These are phyloP conservation scores for Petrocephalus schoutedeni DNA, from an alignment of 2,797 vertebrate species.

Conservation along the genomic window DNA sequence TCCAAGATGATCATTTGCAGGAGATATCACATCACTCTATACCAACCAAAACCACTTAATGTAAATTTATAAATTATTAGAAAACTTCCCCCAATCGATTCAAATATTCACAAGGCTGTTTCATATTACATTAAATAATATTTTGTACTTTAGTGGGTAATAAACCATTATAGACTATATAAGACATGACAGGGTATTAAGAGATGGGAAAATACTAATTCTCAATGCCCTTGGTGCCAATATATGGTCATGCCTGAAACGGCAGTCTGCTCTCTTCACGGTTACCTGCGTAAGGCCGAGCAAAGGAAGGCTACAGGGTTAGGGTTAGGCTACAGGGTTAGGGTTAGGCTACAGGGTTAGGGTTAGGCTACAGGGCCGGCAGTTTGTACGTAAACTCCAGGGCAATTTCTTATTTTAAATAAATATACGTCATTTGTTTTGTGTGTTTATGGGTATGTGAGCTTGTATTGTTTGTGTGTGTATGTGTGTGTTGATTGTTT, in stretches of 20 bases:
- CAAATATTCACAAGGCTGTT: neutral
- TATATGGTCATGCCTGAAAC: neutral
- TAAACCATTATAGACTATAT: neutral
- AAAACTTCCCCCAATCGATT: neutral
- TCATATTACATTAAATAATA: neutral
- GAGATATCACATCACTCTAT: neutral
- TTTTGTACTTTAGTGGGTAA: neutral
- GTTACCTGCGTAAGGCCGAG: neutral
- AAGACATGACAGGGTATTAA: neutral
- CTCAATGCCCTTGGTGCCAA: neutral
- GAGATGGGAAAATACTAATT: neutral
- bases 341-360: too few relatives aligned
- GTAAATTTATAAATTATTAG: conserved; percentile 5
- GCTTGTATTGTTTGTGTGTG: neutral
- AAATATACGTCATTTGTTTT: neutral
- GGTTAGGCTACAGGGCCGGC: neutral
- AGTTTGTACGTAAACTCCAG: neutral
- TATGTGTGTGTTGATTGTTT: neutral
- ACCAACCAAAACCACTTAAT: neutral
- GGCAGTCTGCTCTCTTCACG: neutral
- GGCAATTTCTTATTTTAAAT: neutral
- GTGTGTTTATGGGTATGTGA: conserved; percentile 9
- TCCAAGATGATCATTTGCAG: neutral
- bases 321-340: neutral
- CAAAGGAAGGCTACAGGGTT: neutral